Base-by-base conservation (phyloP, 2,797 vertebrate species). In the Coranthus polyacanthus region DNA sequence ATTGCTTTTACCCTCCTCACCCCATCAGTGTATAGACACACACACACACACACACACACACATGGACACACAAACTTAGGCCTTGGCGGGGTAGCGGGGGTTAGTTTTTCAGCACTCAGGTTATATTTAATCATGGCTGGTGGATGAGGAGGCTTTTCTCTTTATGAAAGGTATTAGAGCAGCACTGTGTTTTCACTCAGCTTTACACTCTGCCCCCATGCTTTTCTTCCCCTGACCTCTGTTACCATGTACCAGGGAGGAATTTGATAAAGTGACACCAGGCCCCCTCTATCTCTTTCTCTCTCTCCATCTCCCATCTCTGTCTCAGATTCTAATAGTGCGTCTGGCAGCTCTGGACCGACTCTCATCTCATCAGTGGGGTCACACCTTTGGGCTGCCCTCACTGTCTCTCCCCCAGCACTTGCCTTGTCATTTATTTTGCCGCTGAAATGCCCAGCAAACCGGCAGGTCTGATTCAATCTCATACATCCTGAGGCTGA, bases 1-100 rank as follows among this genome's bases (percentile, higher is more conserved):
- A 97, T 97, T 97, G 95, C 95, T 96, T 96, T 95, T 93, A 93
- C 93, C 91, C 94, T 95, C 89, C 71, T 91, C 84, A 90, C 82
- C 90, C 75, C 37, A 1, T 10, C 39, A 76, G 82, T 81, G 80
- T 75, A 86, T 83, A 81, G 79, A 62, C 58, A 38, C 68, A 49
- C 85, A 51, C 68, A 74, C 78, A 38, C 68, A 49, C 85, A 51
- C 68, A 74, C 78, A 76, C 75, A 72, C 78, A 59, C 41, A 52
- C 46, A 44, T 26, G 24, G 69, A 16, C 60, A 70, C 81, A 88
- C 83, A 82, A 86, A 89, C 81, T 81, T 73, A 16, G 78, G 52
- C 68, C 78, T 46, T 20, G 64, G 60, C 15, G 29, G 60, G 66
- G 75, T 70, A 65, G 81, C 12, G 55, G 70, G 89, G 92, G 89